phyloP scores from a whole-genome alignment of 1,140 invertebrate genomes.

The Ostrea edulis region DNA sequence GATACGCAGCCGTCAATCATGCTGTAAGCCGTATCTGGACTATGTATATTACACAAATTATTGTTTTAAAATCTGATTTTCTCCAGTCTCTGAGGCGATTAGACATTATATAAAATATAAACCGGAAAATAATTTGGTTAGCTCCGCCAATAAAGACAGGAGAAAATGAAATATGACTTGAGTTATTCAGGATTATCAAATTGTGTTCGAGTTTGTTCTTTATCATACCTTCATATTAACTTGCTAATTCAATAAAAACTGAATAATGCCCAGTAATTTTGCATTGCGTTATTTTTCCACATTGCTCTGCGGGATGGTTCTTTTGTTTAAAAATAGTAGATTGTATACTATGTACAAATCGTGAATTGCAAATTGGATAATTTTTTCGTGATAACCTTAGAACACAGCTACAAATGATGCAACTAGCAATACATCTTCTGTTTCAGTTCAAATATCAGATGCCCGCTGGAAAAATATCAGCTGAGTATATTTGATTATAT shows the following conservation, averaged over 20 bases:
- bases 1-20: constrained; percentile 56
- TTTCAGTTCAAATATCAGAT: constrained; percentile 22
- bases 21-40: constrained; percentile 52
- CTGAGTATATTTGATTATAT: background rate
- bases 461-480: background rate
- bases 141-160: constrained; percentile 61
- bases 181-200: constrained; percentile 60
- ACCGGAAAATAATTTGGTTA: constrained; percentile 61
- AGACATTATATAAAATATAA: constrained; percentile 63
- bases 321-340: constrained; percentile 11
- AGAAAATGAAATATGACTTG: constrained; percentile 60
- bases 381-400: constrained; percentile 29
- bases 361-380: constrained; percentile 14
- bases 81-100: constrained; percentile 62
- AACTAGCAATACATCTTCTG: background rate
- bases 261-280: constrained; percentile 60
- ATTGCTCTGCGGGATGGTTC: constrained; percentile 47
- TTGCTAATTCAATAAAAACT: constrained; percentile 58
- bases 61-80: constrained; percentile 64
- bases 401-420: background rate
- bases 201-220: constrained; percentile 60
- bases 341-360: constrained; percentile 15
- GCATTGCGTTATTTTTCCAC: constrained; percentile 60
- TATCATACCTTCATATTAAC: constrained; percentile 61
- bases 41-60: constrained; percentile 63